A percentile compares a stretch with the other conserved stretches of the same genome.
phyloP scores from a whole-genome alignment of 1,140 invertebrate genomes.

The Pseudomyrmex cubaensis region DNA sequence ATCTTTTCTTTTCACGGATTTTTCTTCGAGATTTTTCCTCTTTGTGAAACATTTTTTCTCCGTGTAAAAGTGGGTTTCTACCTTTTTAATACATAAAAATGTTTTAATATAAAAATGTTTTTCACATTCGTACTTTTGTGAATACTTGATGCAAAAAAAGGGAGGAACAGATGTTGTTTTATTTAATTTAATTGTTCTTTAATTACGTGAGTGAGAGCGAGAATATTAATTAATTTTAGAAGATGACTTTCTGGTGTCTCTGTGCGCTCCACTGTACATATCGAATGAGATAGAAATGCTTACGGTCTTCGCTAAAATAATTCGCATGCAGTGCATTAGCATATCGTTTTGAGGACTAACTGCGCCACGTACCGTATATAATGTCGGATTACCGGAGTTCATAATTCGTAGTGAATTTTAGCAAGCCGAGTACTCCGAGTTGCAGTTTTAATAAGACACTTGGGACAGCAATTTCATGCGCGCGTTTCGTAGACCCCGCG shows the following conservation, averaged over 20 bases:
- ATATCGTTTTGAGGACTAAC: neutral
- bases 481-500: neutral
- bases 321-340: neutral
- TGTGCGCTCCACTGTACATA: no score
- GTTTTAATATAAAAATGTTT: no score
- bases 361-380: neutral
- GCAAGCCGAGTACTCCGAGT: neutral
- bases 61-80: no score
- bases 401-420: conserved; percentile 16
- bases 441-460: conserved; percentile 47
- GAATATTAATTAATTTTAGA: no score
- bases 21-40: neutral
- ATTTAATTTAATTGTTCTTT: no score
- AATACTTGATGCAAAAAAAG: no score
- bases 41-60: neutral
- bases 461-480: neutral
- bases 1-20: neutral
- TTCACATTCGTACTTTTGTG: no score
- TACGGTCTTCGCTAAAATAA: conserved; percentile 4
- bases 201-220: no score
- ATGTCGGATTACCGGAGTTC: neutral
- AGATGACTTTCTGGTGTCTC: no score
- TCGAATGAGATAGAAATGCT: no score
- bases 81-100: no score
- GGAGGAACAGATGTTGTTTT: no score